Conservation (phyloP, 2,888 invertebrate genomes). For the Cantharis rustica region DNA sequence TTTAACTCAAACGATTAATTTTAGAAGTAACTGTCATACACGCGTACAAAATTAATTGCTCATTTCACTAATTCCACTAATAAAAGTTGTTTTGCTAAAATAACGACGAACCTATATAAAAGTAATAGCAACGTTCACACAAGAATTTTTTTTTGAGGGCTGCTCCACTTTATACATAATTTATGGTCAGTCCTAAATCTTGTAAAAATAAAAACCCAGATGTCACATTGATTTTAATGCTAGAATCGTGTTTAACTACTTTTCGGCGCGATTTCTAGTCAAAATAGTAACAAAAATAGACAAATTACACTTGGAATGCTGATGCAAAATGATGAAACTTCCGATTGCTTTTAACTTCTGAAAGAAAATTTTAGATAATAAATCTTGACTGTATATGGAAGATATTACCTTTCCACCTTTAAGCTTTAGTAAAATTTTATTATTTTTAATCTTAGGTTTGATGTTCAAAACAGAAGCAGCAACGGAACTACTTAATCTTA, state of each 20-base stretch:
- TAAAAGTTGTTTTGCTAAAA: not conserved
- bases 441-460: not conserved
- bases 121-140: not conserved
- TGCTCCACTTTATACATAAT: conserved; percentile 14
- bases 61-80: not conserved
- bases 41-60: not conserved
- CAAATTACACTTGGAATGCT: conserved; percentile 23
- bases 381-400: not conserved
- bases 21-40: not conserved
- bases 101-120: not conserved
- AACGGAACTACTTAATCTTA: not conserved
- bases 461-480: not conserved
- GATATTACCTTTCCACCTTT: not conserved
- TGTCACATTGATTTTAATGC: conserved; percentile 32
- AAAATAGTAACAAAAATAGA: conserved; percentile 33
- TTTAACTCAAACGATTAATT: not conserved
- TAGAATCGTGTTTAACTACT: conserved; percentile 33
- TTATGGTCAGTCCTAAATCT: conserved; percentile 21
- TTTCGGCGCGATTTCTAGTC: conserved; percentile 18
- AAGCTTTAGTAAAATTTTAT: not conserved
- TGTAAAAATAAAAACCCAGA: conserved; percentile 27
- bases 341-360: not conserved
- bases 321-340: conserved; percentile 4
- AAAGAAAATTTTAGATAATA: not conserved
- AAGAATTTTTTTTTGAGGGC: not conserved